Conservation (phyloP, 1,140 invertebrate genomes). For the Pseudomyrmex dendroicus region DNA sequence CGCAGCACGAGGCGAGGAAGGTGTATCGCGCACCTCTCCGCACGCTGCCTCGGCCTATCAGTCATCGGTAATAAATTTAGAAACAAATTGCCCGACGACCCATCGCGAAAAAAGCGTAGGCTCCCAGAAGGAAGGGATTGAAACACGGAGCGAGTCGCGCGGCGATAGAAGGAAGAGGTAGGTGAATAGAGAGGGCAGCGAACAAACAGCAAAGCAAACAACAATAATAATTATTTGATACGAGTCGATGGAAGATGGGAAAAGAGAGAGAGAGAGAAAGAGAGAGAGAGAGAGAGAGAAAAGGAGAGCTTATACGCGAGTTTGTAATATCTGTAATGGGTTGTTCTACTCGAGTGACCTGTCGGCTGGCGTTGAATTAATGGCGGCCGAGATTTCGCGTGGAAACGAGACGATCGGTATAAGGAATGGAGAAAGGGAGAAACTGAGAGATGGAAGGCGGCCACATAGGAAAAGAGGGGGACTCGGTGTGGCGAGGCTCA, state of each 20-base stretch:
- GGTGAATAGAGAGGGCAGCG: slow-evolving; percentile 16
- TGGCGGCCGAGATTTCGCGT: slow-evolving; percentile 82
- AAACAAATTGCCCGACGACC: slow-evolving; percentile 81
- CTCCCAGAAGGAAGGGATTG: slow-evolving; percentile 5
- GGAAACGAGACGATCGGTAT: slow-evolving; percentile 61
- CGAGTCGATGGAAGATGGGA: slow-evolving; percentile 63
- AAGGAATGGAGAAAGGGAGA: background rate
- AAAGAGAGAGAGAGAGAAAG: background rate
- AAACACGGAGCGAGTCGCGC: slow-evolving; percentile 28
- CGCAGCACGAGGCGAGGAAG: slow-evolving; percentile 30
- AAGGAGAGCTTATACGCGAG: slow-evolving; percentile 57
- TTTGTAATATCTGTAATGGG: slow-evolving; percentile 83
- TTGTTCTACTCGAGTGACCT: slow-evolving; percentile 83
- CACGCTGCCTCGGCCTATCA: slow-evolving; percentile 73
- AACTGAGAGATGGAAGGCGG: background rate
- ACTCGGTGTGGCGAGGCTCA: background rate
- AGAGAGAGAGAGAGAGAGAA: background rate
- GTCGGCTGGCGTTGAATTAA: slow-evolving; percentile 81
- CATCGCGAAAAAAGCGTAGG: slow-evolving; percentile 65
- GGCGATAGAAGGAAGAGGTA: background rate
- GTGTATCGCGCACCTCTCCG: background rate
- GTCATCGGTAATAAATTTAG: slow-evolving; percentile 84
- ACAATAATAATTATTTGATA: slow-evolving; percentile 85
- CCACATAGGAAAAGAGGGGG: background rate
- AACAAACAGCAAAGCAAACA: slow-evolving; percentile 82